These are phyloP conservation scores for Siniperca undulata DNA, from an alignment of 2,797 vertebrate genomes.

Conservation along the genomic window DNA sequence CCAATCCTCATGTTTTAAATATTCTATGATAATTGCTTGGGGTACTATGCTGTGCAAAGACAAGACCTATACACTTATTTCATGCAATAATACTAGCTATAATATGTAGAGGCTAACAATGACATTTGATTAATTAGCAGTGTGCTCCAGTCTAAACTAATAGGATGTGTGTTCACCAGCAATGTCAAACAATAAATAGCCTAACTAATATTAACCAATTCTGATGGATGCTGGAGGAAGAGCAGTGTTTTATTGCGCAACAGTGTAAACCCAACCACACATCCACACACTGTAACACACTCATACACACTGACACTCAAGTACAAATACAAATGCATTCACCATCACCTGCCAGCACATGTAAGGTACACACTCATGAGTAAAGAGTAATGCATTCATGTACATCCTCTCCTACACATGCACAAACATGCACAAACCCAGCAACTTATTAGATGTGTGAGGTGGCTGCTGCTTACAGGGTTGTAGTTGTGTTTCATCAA, in stretches of 20 bases:
- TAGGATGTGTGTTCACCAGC: background rate
- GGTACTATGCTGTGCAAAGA: too few species aligned
- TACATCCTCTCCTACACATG: background rate
- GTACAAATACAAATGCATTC: background rate
- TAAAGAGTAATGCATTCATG: conserved; percentile 5
- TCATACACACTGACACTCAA: background rate
- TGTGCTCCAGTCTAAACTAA: background rate
- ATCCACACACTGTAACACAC: background rate
- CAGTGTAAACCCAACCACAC: background rate
- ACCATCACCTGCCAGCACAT: background rate
- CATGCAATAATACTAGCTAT: background rate
- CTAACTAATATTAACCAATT: background rate
- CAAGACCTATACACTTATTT: too few species aligned
- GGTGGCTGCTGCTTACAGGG: background rate
- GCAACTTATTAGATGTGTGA: background rate
- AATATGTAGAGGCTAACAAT: background rate
- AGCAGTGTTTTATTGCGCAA: background rate
- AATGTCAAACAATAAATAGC: background rate
- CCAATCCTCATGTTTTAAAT: background rate
- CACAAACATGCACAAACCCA: background rate
- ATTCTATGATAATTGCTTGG: background rate
- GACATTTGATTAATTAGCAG: background rate
- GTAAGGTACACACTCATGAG: background rate
- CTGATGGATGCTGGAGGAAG: background rate
- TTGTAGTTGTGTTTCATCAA: background rate